A percentile compares a stretch with the other conserved stretches of the same genome.
Conservation (phyloP, 2,113 vertebrate species). For the Ageneiosus marmoratus region DNA sequence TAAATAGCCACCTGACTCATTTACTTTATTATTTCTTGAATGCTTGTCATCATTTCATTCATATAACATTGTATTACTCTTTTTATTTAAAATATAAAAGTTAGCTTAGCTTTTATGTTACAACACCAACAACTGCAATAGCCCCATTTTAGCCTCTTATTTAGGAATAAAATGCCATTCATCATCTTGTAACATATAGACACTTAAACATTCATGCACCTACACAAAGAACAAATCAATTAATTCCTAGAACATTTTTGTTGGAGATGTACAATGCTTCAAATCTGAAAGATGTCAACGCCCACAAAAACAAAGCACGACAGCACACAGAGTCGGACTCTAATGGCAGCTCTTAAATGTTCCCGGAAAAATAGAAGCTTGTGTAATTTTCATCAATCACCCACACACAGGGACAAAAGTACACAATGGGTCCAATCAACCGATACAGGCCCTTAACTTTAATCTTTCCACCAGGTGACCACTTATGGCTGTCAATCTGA, state of each 20-base stretch:
- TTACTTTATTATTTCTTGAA: too few relatives aligned
- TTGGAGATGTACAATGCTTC: not conserved
- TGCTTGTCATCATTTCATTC: too few relatives aligned
- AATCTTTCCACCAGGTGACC: conserved; percentile 60
- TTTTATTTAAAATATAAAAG: too few relatives aligned
- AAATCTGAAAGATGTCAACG: conserved; percentile 5
- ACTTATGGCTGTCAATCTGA: conserved; percentile 53
- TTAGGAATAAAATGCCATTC: not conserved
- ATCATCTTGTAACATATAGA: not conserved
- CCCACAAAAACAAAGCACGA: conserved; percentile 32
- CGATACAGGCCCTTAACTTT: conserved; percentile 57
- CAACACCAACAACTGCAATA: too few relatives aligned
- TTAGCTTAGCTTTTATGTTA: too few relatives aligned
- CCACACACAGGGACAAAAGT: conserved; percentile 59
- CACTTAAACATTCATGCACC: not conserved
- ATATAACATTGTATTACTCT: too few relatives aligned
- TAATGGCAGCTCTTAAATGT: conserved; percentile 59
- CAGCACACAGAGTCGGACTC: conserved; percentile 38
- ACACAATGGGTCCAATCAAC: conserved; percentile 76
- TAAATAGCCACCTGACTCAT: too few relatives aligned
- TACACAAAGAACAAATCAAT: conserved; percentile 14
- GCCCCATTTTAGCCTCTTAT: not conserved
- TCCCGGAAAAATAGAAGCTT: conserved; percentile 65
- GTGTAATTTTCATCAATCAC: conserved; percentile 74
- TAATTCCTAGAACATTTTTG: not conserved